phyloP scores from a whole-genome alignment of 2,113 vertebrate genomes.

The Chloropsis cyanopogon region DNA sequence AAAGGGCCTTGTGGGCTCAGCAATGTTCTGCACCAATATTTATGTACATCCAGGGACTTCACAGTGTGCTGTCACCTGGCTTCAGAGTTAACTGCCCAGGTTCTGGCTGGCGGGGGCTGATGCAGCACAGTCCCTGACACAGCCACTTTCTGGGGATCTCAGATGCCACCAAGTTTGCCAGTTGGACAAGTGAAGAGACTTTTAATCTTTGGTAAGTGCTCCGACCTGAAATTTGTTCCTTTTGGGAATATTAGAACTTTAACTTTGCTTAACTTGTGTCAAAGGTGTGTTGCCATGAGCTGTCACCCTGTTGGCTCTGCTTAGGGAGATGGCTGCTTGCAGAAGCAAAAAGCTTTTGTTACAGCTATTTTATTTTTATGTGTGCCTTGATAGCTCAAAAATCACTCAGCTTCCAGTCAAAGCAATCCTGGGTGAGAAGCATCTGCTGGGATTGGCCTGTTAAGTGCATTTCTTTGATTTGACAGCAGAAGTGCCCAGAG shows the following conservation, averaged over 20 bases:
- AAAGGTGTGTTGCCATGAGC: not conserved
- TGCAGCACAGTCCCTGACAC: not conserved
- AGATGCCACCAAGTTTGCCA: not conserved
- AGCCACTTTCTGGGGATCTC: not conserved
- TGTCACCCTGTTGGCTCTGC: accelerated
- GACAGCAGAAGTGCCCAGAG: not conserved
- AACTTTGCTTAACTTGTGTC: not conserved
- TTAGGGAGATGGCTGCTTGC: not conserved
- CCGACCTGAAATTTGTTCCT: not conserved
- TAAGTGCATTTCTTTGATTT: not conserved
- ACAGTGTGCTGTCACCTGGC: not conserved
- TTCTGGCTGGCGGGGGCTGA: not conserved
- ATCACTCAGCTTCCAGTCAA: not conserved
- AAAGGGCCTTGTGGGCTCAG: not conserved
- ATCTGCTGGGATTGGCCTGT: not conserved
- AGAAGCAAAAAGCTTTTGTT: not conserved
- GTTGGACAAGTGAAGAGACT: not conserved
- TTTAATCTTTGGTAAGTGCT: not conserved
- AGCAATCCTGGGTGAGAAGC: not conserved
- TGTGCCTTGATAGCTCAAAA: not conserved
- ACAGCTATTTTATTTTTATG: not conserved
- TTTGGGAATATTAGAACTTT: not conserved
- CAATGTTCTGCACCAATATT: not conserved
- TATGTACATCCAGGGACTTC: not conserved
- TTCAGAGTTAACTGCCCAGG: not conserved